Base-by-base conservation (phyloP, 1,140 invertebrate genomes). In the Drosophila parabipectinata region DNA sequence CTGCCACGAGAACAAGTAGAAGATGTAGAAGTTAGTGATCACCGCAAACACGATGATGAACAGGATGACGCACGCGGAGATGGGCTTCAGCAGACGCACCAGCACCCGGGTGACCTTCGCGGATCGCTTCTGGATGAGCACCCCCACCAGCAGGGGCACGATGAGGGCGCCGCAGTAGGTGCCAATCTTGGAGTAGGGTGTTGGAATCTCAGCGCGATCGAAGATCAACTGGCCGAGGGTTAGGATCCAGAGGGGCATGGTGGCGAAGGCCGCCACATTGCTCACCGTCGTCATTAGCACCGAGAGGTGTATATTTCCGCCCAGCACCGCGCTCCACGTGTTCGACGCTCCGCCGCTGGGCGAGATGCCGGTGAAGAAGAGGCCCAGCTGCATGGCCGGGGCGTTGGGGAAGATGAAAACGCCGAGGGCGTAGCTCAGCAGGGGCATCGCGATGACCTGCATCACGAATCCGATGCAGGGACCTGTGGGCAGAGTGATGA, bases 201-300 rank as follows among this genome's bases (percentile, higher is more conserved):
- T 95, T 24, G 91, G 92, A 3, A 98, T 93, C 53, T 95, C 92
- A 0, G 94, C 95, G 60, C 94, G 93, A 1, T 93, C 92, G 81
- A 97, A 97, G n/a, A 98, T 95, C 15, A 95, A 93, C 72, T 93
- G 94, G 0, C 98, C 98, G n/a, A 99, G 93, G 0, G 97, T 97
- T 85, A 98, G 97, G n/a, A 98, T 92, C 98, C 98, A 99, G 1
- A 98, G 90, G 0, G 98, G 98, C 94, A 99, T 98, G 93, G 98
- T 96, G 96, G 96, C 95, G 90, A 98, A 96, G 5, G 97, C 95
- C 18, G 94, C 94, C n/a, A 98, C 79, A 15, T 96, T 98, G 63
- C 96, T 97, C 52, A 99, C 94, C 21, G 97, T 96, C 0, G 98
- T 99, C 97, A 99, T 98, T 5, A 97, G 96, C 55, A 99, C 94